Evolutionary conservation across 2,888 invertebrate species (phyloP), one percentile per base, ranked within the genome.

Genomic region (Cosmia pyralina): DNA sequence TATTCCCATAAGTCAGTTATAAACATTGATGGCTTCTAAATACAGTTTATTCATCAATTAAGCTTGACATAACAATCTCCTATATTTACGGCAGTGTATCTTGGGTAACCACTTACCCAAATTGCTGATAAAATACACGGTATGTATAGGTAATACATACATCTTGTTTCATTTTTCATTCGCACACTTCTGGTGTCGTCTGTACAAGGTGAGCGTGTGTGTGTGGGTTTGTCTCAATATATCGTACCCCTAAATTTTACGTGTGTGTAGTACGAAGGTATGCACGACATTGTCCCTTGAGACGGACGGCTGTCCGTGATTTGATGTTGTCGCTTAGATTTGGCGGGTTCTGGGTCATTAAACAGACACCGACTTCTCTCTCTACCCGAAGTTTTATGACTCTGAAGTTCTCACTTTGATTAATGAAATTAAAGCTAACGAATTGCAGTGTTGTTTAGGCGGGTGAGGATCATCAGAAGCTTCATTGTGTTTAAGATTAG

Each of bases 321-420:
- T 89, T 87, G 85, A 85, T 83, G 86, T 83, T 76, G 85, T 82
- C 80, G 81, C 83, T 79, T 79, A 81, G 82, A 82, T 86, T 84
- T 60, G 70, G 77, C 48, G 76, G 63, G 84, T 85, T 87, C 74
- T 82, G 79, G 79, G 69, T 85, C 86, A 88, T 88, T 89, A 87
- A 85, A 83, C 81, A 75, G 81, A 80, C 77, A 81, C 70, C 46
- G 48, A 75, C 70, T 28, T 60, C 55, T 79, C 57, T 57, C 74
- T 73, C 65, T 53, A 22, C 44, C 8, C 55, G 38, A 72, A 70
- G 62, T 75, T 84, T 72, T 75, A 75, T 63, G 66, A 58, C 44
- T 41, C 58, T 62, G 60, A 62, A 82, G 69, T 75, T 77, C 38
- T 70, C 52, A 69, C 63, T 85, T 77, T 83, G 69, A 75, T 73